Evolutionary conservation across 2,888 invertebrate genomes (phyloP), one percentile per base, ranked within the genome.

Genomic region (Chelonus formosanus): DNA sequence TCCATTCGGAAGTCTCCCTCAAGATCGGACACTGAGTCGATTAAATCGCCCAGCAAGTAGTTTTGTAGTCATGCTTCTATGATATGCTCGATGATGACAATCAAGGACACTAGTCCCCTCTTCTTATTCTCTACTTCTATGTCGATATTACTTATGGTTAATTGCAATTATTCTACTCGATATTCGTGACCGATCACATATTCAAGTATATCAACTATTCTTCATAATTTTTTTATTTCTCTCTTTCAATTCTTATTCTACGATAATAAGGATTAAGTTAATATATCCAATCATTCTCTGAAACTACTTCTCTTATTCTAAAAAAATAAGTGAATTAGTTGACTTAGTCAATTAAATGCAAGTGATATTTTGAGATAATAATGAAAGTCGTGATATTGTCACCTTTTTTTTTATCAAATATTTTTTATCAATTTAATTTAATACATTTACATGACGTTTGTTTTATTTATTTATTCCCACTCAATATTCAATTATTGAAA

Each of bases 81-180:
- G 34, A 52, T 8, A 32, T 52, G 52, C 8, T 8, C 34, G 31
- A 52, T 52, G 34, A 40, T 3, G 40, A 52, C 52, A 52, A 52
- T 52, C 52, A 52, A 52, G 52, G 52, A 52, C 52, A 52, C 32
- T 32, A 3, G 8, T 32, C 8, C 48, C 52, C 34, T 52, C 52
- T 52, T 32, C 34, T 52, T 52, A 7, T 32, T 52, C 52, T 32
- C 5, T 32, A 32, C 45, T 55, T 44, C 40, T 53, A 44, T 53
- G 66, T 45, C 61, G 58, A 66, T 68, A 63, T 68, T 66, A 67
- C 72, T 70, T 58, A 63, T 56, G 63, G 43, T 64, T 72, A 69
- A 72, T 72, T 71, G 67, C 69, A 45, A 71, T 70, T 58, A 71
- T 70, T 70, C 58, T 59, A 56, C 34, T 64, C 64, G 64, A 71